These are phyloP conservation scores for Phylloscopus trochilus DNA, from an alignment of 2,113 vertebrate species.

Conservation along the genomic window DNA sequence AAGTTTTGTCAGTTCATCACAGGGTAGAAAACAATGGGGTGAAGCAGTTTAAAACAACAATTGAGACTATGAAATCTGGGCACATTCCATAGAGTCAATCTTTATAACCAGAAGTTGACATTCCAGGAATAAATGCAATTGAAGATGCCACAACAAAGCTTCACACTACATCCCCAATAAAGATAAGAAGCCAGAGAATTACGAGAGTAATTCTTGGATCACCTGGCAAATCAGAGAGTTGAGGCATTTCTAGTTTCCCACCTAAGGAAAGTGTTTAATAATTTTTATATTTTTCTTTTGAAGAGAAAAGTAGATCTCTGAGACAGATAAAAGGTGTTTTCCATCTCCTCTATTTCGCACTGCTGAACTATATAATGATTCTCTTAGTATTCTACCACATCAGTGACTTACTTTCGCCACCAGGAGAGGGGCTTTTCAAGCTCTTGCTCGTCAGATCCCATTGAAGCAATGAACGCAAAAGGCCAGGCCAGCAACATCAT, in stretches of 20 bases:
- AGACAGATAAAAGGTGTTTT: not conserved
- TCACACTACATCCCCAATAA: not conserved
- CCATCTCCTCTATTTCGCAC: not conserved
- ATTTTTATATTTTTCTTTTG: not conserved
- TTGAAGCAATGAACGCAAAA: constrained; percentile 87
- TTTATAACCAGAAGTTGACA: not conserved
- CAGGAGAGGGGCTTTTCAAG: constrained; percentile 83
- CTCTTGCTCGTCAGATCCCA: constrained; percentile 81
- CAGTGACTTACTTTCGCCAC: constrained; percentile 85
- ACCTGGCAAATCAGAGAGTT: not conserved
- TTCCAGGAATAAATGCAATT: not conserved
- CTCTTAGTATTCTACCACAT: not conserved
- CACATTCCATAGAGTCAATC: not conserved
- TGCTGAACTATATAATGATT: not conserved
- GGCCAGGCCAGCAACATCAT: constrained; percentile 99
- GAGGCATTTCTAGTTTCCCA: not conserved
- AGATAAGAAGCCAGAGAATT: not conserved
- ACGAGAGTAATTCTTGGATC: not conserved
- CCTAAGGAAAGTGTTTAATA: not conserved
- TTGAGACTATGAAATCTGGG: not conserved
- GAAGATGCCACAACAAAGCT: not conserved
- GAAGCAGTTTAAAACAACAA: not conserved
- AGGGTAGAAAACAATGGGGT: not conserved
- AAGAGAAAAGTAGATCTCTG: not conserved
- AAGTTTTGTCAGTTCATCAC: not conserved